Percentiles rank a stretch among this genome's conserved stretches.
Conservation (phyloP, 1,140 invertebrate species). For the Achroia grisella region DNA sequence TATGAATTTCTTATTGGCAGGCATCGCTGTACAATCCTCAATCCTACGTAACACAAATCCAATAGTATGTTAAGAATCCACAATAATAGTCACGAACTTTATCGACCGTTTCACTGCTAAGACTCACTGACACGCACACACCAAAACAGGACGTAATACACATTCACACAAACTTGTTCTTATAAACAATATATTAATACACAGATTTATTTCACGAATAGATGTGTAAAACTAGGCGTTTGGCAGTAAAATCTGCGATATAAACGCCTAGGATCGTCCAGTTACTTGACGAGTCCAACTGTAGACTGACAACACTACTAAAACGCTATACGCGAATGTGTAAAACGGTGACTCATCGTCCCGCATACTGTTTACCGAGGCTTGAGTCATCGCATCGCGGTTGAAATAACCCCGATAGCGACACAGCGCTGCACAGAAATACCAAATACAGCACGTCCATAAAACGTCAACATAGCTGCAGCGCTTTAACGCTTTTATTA, state of each 20-base stretch:
- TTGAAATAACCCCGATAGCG: constrained; percentile 34
- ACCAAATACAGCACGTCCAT: constrained; percentile 12
- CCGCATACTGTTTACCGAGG: constrained; percentile 73
- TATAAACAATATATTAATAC: constrained; percentile 34
- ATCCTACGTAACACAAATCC: constrained; percentile 23
- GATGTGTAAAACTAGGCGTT: constrained; percentile 44
- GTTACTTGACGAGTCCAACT: constrained; percentile 65
- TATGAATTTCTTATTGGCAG: constrained; percentile 62
- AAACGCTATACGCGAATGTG: constrained; percentile 72
- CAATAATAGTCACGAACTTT: constrained; percentile 56
- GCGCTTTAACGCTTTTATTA: constrained; percentile 51
- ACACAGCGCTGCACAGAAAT: constrained; percentile 40
- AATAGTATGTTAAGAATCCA: constrained; percentile 53
- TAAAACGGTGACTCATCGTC: constrained; percentile 73
- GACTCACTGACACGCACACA: constrained; percentile 51
- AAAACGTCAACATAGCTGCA: constrained; percentile 24
- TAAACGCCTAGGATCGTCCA: constrained; percentile 57
- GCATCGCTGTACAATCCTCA: constrained; percentile 44
- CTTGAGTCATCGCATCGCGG: constrained; percentile 64
- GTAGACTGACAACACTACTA: constrained; percentile 70
- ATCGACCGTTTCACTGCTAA: constrained; percentile 62
- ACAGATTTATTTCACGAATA: constrained; percentile 37
- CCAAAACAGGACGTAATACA: constrained; percentile 31
- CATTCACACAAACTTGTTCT: constrained; percentile 62
- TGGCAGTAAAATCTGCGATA: constrained; percentile 61